Percentiles rank a stretch among this genome's conserved stretches.
Evolutionary conservation across 2,888 invertebrate species (phyloP).

Genomic region (Leptinotarsa tumamoca): DNA sequence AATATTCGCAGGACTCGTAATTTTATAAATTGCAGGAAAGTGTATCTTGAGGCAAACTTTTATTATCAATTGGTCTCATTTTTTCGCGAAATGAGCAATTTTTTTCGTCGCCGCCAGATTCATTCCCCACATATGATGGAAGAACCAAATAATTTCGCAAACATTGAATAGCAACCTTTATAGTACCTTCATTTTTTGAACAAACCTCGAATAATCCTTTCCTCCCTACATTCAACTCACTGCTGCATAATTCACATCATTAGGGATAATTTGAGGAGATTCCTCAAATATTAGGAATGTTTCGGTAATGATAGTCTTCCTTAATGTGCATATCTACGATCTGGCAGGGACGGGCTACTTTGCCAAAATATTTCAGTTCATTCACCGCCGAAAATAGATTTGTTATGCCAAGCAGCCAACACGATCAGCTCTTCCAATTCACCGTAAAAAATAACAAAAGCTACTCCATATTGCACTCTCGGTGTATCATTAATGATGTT

Average conservation of each 20-base stretch:
- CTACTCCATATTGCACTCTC: slow-evolving; percentile 16
- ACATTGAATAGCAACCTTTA: no score
- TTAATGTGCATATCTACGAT: slow-evolving; percentile 6
- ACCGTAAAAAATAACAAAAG: slow-evolving; percentile 29
- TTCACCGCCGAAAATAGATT: slow-evolving; percentile 59
- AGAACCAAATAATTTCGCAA: no score
- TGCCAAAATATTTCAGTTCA: slow-evolving; percentile 55
- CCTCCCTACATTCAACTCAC: no score
- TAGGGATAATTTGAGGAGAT: neutral
- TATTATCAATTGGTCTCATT: no score
- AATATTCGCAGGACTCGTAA: no score
- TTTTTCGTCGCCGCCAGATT: no score
- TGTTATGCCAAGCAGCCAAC: slow-evolving; percentile 36
- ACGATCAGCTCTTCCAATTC: slow-evolving; percentile 6
- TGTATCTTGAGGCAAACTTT: no score
- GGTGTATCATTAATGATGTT: slow-evolving; percentile 6
- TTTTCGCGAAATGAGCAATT: no score
- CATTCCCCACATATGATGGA: no score
- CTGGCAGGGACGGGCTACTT: slow-evolving; percentile 31
- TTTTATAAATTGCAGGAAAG: no score
- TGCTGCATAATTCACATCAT: neutral
- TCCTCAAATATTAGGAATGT: neutral
- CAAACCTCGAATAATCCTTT: no score
- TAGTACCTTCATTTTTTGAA: no score
- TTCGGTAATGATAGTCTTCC: slow-evolving; percentile 1